Evolutionary conservation across 2,888 invertebrate genomes (phyloP).

Genomic region (Dione vanillae): DNA sequence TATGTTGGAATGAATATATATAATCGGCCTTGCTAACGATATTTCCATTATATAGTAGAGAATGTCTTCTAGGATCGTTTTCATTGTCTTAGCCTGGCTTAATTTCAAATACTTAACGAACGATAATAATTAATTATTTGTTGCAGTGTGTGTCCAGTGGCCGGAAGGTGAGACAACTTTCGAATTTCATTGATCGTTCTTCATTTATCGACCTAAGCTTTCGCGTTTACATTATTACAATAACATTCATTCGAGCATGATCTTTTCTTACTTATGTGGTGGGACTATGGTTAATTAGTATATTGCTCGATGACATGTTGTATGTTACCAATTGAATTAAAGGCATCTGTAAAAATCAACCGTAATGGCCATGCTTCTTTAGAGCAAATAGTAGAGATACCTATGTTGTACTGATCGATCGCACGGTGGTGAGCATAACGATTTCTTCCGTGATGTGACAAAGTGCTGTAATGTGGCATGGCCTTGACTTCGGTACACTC

Average conservation of each 20-base stretch:
- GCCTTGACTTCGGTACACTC: slow-evolving; percentile 58
- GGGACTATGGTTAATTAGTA: slow-evolving; percentile 74
- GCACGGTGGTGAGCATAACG: slow-evolving; percentile 55
- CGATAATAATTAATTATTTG: slow-evolving; percentile 69
- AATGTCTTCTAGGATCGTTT: slow-evolving; percentile 73
- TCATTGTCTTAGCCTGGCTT: slow-evolving; percentile 63
- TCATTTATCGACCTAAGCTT: slow-evolving; percentile 68
- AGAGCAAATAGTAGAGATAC: slow-evolving; percentile 61
- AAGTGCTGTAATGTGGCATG: slow-evolving; percentile 67
- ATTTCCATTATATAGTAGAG: slow-evolving; percentile 74
- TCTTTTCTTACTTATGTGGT: slow-evolving; percentile 74
- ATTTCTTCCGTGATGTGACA: slow-evolving; percentile 50
- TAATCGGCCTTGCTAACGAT: slow-evolving; percentile 70
- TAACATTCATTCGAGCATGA: slow-evolving; percentile 81
- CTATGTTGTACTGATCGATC: slow-evolving; percentile 50
- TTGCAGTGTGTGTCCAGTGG: slow-evolving; percentile 96
- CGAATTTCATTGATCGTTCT: slow-evolving; percentile 48
- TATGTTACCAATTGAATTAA: slow-evolving; percentile 66
- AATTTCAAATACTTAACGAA: slow-evolving; percentile 23
- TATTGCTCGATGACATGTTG: slow-evolving; percentile 68
- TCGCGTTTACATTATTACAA: slow-evolving; percentile 71
- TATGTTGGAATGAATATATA: slow-evolving; percentile 75
- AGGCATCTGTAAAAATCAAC: slow-evolving; percentile 64
- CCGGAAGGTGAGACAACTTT: slow-evolving; percentile 89
- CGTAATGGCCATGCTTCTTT: slow-evolving; percentile 69